Evolutionary conservation across 2,888 invertebrate species (phyloP), one percentile per base, ranked within the genome.

Genomic region (Eumacrocentrus americanus): DNA sequence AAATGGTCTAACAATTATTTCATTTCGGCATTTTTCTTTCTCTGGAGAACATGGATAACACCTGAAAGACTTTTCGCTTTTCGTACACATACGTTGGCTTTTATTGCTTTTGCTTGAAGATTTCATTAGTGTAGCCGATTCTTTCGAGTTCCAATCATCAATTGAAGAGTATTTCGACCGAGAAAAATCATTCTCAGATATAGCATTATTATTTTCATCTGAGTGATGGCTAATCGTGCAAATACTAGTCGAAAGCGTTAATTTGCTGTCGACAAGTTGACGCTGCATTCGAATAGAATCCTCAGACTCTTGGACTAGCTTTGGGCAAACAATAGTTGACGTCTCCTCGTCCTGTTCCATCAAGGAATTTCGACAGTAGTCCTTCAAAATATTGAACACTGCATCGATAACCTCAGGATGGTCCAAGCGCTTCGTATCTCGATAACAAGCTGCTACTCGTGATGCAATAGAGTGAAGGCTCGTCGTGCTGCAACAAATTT

Each of bases 1-100:
- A 23, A 64, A 62, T 12, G 60, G 29, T 42, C 52, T 38, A 16
- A 42, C 44, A 0, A 12, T 29, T 0, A 46, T 14, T 23, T 55
- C 50, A 40, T 55, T 59, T 11, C 34, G 47, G 47, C 55, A 58
- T 12, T 20, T 16, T 2, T 18, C 42, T 6, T 34, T 46, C 6
- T 37, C 23, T 22, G 23, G 9, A 7, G 12, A 20, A 1, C 35
- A 22, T 20, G 4, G 1, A 20, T 20, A 42, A 18, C 20, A 18
- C 20, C 20, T 20, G 11, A 18, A 2, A 42, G 11, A 42, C 20
- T 9, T 18, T 20, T 18, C 9, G n/a, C 1, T 20, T 9, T 20
- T 4, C 7, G 1, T 9, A 11, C 42, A 20, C 16, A 20, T 42
- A 11, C 42, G 20, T 18, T 42, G 18, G n/a, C n/a, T 2, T 42